These are phyloP conservation scores for Brachyopa scutellaris DNA, from an alignment of 2,888 invertebrate species.

Conservation along the genomic window DNA sequence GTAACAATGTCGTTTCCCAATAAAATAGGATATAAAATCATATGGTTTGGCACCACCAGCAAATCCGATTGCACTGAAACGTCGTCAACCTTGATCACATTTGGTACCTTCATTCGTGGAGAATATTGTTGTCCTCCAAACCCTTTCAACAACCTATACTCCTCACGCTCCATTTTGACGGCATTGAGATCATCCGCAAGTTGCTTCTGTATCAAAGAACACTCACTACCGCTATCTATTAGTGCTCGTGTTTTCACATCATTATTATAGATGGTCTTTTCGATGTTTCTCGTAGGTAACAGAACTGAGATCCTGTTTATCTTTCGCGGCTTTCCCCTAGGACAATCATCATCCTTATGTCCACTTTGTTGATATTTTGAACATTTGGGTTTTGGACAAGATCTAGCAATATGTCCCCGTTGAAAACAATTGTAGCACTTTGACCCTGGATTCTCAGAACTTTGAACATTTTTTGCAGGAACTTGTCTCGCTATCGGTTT, in stretches of 20 bases:
- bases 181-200: neutral
- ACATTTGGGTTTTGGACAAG: neutral
- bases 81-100: neutral
- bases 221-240: neutral
- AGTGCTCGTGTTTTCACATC: too few relatives aligned
- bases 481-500: neutral
- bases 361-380: neutral
- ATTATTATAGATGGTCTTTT: too few relatives aligned
- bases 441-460: neutral
- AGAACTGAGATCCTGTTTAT: too few relatives aligned
- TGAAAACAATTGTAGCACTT: neutral
- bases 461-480: neutral
- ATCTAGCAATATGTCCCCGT: neutral
- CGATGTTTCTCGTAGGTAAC: too few relatives aligned
- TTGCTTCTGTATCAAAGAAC: neutral
- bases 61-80: neutral
- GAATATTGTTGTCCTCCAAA: neutral
- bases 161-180: neutral
- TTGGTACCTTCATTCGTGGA: neutral
- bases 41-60: neutral
- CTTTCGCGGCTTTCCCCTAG: too few relatives aligned
- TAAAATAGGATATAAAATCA: neutral
- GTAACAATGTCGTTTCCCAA: neutral
- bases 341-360: neutral
- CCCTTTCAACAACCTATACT: neutral